Evolutionary conservation across 2,113 vertebrate species (phyloP).

Genomic region (Sardina pilchardus): DNA sequence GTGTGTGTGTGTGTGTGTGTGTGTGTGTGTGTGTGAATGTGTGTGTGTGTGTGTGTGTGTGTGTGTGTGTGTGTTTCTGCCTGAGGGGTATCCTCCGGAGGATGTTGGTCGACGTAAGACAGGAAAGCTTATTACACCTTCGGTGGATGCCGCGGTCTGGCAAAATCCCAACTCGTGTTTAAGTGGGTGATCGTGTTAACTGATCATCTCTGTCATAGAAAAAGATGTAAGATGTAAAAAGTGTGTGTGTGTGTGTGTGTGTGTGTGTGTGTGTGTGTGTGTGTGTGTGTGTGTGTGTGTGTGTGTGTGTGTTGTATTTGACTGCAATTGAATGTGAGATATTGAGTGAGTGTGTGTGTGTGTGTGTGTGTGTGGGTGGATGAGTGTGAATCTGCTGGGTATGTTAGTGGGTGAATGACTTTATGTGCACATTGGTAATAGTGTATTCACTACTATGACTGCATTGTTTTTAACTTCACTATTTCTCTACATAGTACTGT

Average conservation of each 20-base stretch:
- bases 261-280: constrained; percentile 21
- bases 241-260: not conserved
- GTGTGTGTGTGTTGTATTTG: not conserved
- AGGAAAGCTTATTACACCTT: not conserved
- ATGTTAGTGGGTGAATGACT: constrained; percentile 14
- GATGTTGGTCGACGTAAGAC: constrained; percentile 4
- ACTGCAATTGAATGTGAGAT: no score
- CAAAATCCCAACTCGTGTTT: not conserved
- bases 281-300: constrained; percentile 8
- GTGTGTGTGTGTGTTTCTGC: not conserved
- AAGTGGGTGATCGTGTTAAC: constrained; percentile 10
- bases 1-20: not conserved
- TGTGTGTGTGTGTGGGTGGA: constrained; percentile 26
- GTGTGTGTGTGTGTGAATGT: constrained; percentile 28
- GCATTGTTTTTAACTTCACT: not conserved
- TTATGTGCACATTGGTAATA: not conserved
- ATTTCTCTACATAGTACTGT: not conserved
- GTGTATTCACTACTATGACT: not conserved
- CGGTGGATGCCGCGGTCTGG: not conserved
- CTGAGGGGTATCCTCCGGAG: constrained; percentile 5
- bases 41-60: constrained; percentile 19
- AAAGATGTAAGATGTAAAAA: not conserved
- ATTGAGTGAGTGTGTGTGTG: not conserved
- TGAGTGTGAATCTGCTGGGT: not conserved
- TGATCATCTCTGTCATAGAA: constrained; percentile 7